Evolutionary conservation across 1,140 invertebrate genomes (phyloP).

Genomic region (Diorhabda sublineata): DNA sequence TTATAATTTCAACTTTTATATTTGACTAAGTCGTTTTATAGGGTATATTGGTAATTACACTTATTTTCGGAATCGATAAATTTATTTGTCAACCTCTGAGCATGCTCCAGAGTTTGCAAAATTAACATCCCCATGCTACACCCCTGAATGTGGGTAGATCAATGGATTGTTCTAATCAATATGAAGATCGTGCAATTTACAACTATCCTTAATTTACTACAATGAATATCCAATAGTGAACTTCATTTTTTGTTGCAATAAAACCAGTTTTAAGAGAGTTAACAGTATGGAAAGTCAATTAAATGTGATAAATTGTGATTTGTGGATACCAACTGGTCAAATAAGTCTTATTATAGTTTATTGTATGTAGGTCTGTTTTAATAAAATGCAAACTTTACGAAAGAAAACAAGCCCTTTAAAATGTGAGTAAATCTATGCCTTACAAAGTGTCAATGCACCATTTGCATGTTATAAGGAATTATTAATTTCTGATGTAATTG

Average conservation of each 20-base stretch:
- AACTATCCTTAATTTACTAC: background rate
- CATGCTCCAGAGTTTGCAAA: constrained; percentile 17
- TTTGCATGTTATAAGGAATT: too few relatives aligned
- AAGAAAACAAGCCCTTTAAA: constrained; percentile 85
- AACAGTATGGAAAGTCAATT: constrained; percentile 19
- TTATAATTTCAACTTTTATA: background rate
- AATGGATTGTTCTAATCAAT: constrained; percentile 20
- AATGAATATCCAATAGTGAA: background rate
- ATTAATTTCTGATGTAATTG: too few relatives aligned
- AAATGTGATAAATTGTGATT: constrained; percentile 22
- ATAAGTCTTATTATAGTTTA: constrained; percentile 12
- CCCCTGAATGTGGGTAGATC: constrained; percentile 22
- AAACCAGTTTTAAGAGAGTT: constrained; percentile 6
- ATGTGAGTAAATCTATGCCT: constrained; percentile 65
- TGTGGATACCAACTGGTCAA: constrained; percentile 13
- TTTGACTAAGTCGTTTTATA: background rate
- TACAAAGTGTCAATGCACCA: too few relatives aligned
- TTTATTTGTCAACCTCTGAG: constrained; percentile 8
- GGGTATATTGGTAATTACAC: background rate
- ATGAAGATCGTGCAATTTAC: constrained; percentile 15
- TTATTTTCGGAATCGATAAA: constrained; percentile 16
- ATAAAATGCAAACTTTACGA: constrained; percentile 76
- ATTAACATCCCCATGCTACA: constrained; percentile 17
- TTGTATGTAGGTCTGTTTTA: constrained; percentile 6
- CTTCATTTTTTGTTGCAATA: background rate